Evolutionary conservation across 2,888 invertebrate genomes (phyloP), one percentile per base, ranked within the genome.

Genomic region (Danaus chrysippus): DNA sequence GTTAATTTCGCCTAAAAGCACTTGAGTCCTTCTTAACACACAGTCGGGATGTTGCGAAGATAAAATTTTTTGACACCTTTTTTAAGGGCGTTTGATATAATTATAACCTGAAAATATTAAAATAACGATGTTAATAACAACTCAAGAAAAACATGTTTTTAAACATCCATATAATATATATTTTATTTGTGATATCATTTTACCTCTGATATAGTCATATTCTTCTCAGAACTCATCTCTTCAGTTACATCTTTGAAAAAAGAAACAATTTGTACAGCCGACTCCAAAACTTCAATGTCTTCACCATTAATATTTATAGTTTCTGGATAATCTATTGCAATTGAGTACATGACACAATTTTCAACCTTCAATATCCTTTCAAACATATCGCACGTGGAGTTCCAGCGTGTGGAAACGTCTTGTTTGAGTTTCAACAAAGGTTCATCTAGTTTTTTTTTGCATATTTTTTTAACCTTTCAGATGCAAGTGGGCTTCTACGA

Each of bases 311-410:
- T 44, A 23, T 23, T 23, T 23, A 23, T 23, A 23, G n/a, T n/a
- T n/a, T n/a, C 23, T 23, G 23, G 23, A 23, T 23, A 23, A 23
- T 23, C 23, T 23, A 23, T 23, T 3, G 23, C 23, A 23, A 23
- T 23, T 23, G 23, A 3, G 23, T 1, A 23, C 23, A 19, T 55
- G 8, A 55, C 42, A 13, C 55, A 42, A 13, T 10, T n/a, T 54
- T 73, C 73, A 1, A 68, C n/a, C 55, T 15, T 57, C 9, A 69
- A 12, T 3, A 71, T 5, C 10, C 71, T 46, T 3, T 52, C 15
- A 0, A 71, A 46, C 73, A 71, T 70, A 11, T 72, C 71, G 34
- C 63, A 73, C 0, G 70, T 70, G 8, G 71, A 75, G 43, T 73
- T 71, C 73, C 73, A 72, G 5, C 72, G 44, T 1, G 70, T 70